Evolutionary conservation across 2,888 invertebrate genomes (phyloP), one percentile per base, ranked within the genome.

Genomic region (Platypus cylindrus): DNA sequence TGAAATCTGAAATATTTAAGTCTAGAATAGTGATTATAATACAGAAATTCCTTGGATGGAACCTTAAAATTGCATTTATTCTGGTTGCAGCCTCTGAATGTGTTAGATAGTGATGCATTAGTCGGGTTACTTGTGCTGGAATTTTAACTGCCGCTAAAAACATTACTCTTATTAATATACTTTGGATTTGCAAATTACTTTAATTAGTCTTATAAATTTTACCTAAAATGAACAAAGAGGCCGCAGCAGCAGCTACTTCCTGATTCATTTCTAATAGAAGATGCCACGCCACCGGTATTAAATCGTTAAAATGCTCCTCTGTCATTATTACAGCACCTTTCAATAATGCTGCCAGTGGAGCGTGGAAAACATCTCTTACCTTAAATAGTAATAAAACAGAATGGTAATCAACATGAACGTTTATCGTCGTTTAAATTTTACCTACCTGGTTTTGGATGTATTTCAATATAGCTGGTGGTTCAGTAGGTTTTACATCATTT

Each of bases 231-330:
- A 97, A 93, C 12, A 94, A 66, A 0, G 91, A 82, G 0, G 93
- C 89, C 17, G 86, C 83, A 30, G 81, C 74, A 0, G 86, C 80
- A 22, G 83, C 75, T 5, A 87, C 78, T 58, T 87, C 86, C 46
- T 85, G 73, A 55, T 94, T 94, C n/a, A 78, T 73, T 55, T 98
- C 95, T 25, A 97, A 61, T 3, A 98, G 66, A 12, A 98, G 67
- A 53, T 94, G 89, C 98, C 98, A 98, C 0, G 93, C 87, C 1
- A 91, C 83, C 0, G 89, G 85, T 40, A 95, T 73, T 22, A 91
- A 78, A 48, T 91, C 89, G 2, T 78, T 68, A 51, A 91, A 89
- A 49, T 86, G 68, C 28, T 90, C 91, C 53, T 91, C 91, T 2
- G 76, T 70, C 58, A 97, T 70, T 3, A 91, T 80, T 0, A 86